A percentile compares a stretch with the other conserved stretches of the same genome.
Evolutionary conservation across 1,140 invertebrate species (phyloP).

Genomic region (Drosophila nigromelanica): DNA sequence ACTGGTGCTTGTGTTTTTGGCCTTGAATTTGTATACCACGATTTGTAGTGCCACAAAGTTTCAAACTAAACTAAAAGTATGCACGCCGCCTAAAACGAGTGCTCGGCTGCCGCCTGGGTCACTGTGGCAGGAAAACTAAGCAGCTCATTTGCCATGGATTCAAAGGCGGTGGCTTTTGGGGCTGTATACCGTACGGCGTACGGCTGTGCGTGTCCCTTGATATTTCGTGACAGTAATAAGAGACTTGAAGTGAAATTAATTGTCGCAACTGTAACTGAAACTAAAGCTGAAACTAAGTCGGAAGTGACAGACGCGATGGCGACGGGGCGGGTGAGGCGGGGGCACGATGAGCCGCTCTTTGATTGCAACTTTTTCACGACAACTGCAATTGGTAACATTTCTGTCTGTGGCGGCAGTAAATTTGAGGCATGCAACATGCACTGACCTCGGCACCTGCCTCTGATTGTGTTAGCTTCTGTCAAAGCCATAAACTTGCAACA

Average conservation of each 20-base stretch:
- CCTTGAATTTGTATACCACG: constrained; percentile 54
- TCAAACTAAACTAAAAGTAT: constrained; percentile 53
- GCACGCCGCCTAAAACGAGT: constrained; percentile 15
- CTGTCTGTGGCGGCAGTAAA: constrained; percentile 50
- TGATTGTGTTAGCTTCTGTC: constrained; percentile 40
- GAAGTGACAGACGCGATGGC: constrained; percentile 41
- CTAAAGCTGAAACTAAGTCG: constrained; percentile 29
- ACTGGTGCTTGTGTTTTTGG: constrained; percentile 22
- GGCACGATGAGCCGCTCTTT: constrained; percentile 42
- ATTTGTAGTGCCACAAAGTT: constrained; percentile 56
- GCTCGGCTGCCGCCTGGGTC: constrained; percentile 23
- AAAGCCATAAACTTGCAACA: constrained; percentile 34
- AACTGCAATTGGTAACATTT: constrained; percentile 26
- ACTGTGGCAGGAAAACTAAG: constrained; percentile 32
- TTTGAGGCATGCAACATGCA: constrained; percentile 57
- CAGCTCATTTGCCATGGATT: constrained; percentile 67
- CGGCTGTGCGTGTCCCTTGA: constrained; percentile 64
- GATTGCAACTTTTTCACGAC: constrained; percentile 49
- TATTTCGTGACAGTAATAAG: constrained; percentile 76
- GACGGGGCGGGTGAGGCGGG: not conserved
- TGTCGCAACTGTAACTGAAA: constrained; percentile 62
- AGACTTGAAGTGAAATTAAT: constrained; percentile 79
- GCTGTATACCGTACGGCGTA: constrained; percentile 23
- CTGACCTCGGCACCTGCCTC: constrained; percentile 26
- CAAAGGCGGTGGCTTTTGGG: constrained; percentile 14